A percentile compares a stretch with the other conserved stretches of the same genome.
Conservation (phyloP, 2,797 vertebrate genomes). For the Brachymystax lenok region DNA sequence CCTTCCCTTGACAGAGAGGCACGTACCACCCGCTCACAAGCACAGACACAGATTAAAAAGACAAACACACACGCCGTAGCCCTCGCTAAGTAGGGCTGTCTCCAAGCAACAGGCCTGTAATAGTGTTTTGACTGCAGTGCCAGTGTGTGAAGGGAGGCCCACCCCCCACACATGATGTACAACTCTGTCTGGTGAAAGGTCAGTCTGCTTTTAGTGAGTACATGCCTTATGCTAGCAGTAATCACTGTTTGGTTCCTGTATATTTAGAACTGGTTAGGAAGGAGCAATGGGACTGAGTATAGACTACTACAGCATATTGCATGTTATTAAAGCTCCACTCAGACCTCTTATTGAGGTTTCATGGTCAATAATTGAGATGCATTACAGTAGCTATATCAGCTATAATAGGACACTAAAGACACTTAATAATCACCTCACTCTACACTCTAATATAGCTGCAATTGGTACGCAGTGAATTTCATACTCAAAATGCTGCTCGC, state of each 20-base stretch:
- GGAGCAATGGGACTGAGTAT: background rate
- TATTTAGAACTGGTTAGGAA: background rate
- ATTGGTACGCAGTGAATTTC: background rate
- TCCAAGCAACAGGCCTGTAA: conserved; percentile 18
- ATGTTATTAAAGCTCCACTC: background rate
- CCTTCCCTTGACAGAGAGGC: background rate
- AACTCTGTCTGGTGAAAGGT: background rate
- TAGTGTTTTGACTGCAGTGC: conserved; percentile 13
- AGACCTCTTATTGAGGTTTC: background rate
- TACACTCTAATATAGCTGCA: background rate
- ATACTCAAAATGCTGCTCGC: background rate
- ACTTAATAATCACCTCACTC: background rate
- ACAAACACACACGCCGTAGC: background rate
- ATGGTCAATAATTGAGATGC: background rate
- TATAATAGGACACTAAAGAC: background rate
- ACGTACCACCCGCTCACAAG: background rate
- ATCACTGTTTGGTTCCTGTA: background rate
- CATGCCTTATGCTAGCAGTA: background rate
- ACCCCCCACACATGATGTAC: background rate
- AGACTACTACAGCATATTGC: background rate
- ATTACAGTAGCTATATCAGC: background rate
- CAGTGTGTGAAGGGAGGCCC: background rate
- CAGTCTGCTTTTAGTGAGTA: background rate
- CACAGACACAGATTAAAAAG: background rate
- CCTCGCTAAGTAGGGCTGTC: conserved; percentile 28